phyloP scores from a whole-genome alignment of 1,140 invertebrate species.

The Monochamus saltuarius region DNA sequence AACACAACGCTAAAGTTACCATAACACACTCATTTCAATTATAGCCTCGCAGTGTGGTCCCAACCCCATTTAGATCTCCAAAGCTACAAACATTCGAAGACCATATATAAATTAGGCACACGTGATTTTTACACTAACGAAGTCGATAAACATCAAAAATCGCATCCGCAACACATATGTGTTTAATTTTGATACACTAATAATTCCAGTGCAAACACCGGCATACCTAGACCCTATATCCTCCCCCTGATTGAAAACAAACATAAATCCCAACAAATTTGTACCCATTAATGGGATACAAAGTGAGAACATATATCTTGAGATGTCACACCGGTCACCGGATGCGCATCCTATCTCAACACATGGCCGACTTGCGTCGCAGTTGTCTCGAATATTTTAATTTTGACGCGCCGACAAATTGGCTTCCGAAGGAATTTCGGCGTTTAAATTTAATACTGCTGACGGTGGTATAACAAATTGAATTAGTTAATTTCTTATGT shows the following conservation, averaged over 20 bases:
- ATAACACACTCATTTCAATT: no score
- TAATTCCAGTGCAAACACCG: background rate
- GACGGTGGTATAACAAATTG: no score
- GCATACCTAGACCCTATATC: slow-evolving; percentile 13
- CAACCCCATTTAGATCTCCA: no score
- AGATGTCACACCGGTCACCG: slow-evolving; percentile 28
- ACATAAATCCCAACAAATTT: slow-evolving; percentile 40
- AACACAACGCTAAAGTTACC: no score
- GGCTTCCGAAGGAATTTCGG: background rate
- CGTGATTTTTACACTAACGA: no score
- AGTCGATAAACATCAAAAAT: background rate
- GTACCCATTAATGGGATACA: slow-evolving; percentile 42
- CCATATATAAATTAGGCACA: no score
- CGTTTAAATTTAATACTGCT: background rate
- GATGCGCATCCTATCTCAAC: slow-evolving; percentile 36
- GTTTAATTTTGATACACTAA: slow-evolving; percentile 19
- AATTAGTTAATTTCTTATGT: no score
- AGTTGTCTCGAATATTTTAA: slow-evolving; percentile 41
- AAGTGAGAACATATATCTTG: slow-evolving; percentile 40
- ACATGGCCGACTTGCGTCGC: slow-evolving; percentile 30
- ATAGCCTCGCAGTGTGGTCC: no score
- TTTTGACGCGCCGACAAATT: slow-evolving; percentile 38
- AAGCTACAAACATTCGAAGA: no score
- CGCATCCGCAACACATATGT: slow-evolving; percentile 11
- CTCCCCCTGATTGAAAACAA: slow-evolving; percentile 27